Percentiles rank a stretch among this genome's conserved stretches.
Conservation (phyloP, 2,888 invertebrate genomes). For the Acleris cristana region DNA sequence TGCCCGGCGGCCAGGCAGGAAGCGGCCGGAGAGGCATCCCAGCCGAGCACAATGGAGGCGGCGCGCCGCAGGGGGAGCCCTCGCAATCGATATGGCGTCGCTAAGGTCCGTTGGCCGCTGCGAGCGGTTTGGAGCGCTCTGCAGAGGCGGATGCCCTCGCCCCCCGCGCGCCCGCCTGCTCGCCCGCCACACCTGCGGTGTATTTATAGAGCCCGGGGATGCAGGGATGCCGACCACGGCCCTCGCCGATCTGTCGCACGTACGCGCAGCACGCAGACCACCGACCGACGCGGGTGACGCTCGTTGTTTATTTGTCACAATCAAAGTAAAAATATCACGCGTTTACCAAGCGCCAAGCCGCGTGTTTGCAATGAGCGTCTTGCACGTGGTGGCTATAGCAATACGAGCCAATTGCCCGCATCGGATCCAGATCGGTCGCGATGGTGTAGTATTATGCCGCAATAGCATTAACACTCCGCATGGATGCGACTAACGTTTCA, state of each 20-base stretch:
- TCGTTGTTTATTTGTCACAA: conserved; percentile 71
- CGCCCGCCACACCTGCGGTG: conserved; percentile 79
- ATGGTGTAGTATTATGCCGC: conserved; percentile 24
- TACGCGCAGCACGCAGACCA: conserved; percentile 45
- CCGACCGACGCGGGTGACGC: conserved; percentile 60
- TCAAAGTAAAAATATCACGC: conserved; percentile 70
- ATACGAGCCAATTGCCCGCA: conserved; percentile 36
- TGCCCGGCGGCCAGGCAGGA: conserved; percentile 69
- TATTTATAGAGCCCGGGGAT: conserved; percentile 82
- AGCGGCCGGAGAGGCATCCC: conserved; percentile 81
- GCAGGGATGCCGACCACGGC: conserved; percentile 75
- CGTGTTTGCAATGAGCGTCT: conserved; percentile 44
- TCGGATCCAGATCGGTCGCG: conserved; percentile 13
- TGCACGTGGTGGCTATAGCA: conserved; percentile 39
- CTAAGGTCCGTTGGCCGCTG: conserved; percentile 84
- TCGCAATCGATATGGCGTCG: conserved; percentile 84
- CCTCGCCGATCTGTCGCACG: conserved; percentile 54
- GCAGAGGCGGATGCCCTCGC: conserved; percentile 79
- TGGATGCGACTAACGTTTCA: conserved; percentile 35
- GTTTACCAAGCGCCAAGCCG: conserved; percentile 52
- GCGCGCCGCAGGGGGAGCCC: conserved; percentile 83
- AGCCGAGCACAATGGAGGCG: conserved; percentile 78
- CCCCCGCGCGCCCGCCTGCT: conserved; percentile 65
- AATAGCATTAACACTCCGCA: conserved; percentile 33
- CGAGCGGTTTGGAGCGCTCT: conserved; percentile 76